A percentile compares a stretch with the other conserved stretches of the same genome.
Conservation (phyloP, 2,797 vertebrate genomes). For the Spatula versicolor region DNA sequence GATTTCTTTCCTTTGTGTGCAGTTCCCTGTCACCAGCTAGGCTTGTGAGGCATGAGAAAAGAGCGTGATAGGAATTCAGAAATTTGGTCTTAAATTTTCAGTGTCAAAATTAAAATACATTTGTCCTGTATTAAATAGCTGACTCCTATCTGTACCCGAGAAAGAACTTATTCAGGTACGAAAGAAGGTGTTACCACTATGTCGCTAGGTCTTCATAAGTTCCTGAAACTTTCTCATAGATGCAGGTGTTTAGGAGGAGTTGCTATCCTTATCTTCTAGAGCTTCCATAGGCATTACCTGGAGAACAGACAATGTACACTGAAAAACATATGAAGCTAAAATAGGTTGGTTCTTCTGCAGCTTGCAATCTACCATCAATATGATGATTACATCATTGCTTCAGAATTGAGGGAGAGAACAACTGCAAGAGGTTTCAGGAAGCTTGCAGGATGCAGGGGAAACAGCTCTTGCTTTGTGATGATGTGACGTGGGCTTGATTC, state of each 20-base stretch:
- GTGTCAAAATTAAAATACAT: not conserved
- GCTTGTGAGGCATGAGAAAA: not conserved
- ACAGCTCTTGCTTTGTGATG: not conserved
- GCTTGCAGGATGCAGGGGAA: not conserved
- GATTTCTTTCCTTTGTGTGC: not conserved
- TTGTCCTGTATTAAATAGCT: not conserved
- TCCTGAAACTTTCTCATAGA: not conserved
- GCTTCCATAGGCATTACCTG: not conserved
- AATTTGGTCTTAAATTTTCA: not conserved
- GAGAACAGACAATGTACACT: not conserved
- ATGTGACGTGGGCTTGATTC: not conserved
- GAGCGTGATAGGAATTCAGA: not conserved
- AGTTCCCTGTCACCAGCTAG: not conserved
- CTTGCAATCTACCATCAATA: not conserved
- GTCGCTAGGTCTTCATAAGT: not conserved
- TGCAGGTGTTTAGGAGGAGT: not conserved
- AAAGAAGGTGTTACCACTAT: not conserved
- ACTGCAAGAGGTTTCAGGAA: not conserved
- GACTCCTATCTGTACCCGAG: not conserved
- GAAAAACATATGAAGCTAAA: not conserved
- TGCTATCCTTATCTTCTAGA: not conserved
- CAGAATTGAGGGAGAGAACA: not conserved
- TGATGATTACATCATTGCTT: not conserved
- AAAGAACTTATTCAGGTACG: not conserved
- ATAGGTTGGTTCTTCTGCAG: not conserved